Conservation (phyloP, 2,113 vertebrate species). For the Asarcornis scutulata region DNA sequence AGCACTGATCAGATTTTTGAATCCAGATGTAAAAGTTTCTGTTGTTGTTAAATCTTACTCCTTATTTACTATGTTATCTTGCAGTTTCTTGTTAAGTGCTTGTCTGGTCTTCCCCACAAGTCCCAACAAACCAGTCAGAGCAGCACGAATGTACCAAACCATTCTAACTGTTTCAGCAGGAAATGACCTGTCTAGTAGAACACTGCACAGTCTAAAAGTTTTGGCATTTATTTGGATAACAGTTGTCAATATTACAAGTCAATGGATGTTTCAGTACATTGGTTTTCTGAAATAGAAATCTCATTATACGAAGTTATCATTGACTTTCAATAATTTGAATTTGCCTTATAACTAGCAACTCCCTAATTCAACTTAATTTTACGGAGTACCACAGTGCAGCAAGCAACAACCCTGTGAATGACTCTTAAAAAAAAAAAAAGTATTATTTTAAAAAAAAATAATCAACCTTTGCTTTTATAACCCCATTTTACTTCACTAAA, state of each 20-base stretch:
- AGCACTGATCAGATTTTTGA: neutral
- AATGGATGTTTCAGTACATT: neutral
- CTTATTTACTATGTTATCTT: neutral
- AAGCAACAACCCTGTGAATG: neutral
- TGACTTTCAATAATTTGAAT: neutral
- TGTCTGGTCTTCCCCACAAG: neutral
- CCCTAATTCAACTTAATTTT: neutral
- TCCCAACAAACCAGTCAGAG: neutral
- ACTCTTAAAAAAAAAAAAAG: neutral
- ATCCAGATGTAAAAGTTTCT: neutral
- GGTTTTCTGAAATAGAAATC: neutral
- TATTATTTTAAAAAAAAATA: too few relatives aligned
- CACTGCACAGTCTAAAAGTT: neutral
- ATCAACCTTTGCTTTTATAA: neutral
- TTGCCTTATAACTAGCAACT: neutral
- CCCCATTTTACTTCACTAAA: neutral
- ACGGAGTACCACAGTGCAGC: neutral
- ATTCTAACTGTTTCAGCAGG: neutral
- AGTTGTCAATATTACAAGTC: neutral
- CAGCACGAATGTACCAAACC: neutral
- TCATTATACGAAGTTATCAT: accelerated
- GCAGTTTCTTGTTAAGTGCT: neutral
- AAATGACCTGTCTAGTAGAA: neutral
- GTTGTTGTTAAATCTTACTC: neutral
- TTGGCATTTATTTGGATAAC: neutral